These are phyloP conservation scores for Schrankia costaestrigalis DNA, from an alignment of 2,888 invertebrate genomes.

Conservation along the genomic window DNA sequence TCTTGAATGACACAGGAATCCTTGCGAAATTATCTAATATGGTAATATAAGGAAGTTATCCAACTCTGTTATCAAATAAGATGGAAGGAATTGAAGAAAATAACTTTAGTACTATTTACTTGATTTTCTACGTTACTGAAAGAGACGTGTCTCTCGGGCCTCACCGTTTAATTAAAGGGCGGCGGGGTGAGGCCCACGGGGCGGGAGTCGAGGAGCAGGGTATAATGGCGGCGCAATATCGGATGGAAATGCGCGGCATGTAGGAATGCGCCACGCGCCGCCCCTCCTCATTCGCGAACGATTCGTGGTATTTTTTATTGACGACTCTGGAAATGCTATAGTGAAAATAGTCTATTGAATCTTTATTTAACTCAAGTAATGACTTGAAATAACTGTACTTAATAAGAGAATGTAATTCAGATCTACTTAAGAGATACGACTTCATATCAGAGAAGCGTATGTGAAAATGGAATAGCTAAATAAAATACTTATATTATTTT, in stretches of 20 bases:
- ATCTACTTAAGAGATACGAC: constrained; percentile 16
- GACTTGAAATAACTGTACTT: constrained; percentile 19
- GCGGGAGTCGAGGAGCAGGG: constrained; percentile 63
- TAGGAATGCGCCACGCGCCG: constrained; percentile 78
- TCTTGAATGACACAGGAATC: constrained; percentile 3
- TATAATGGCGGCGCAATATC: constrained; percentile 81
- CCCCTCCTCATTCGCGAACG: constrained; percentile 74
- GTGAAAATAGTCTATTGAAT: constrained; percentile 50
- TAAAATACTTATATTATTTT: no score
- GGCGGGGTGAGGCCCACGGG: constrained; percentile 59
- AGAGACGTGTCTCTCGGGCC: constrained; percentile 76
- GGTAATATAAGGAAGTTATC: constrained; percentile 26
- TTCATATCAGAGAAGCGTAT: no score
- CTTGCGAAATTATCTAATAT: constrained; percentile 2
- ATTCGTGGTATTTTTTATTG: constrained; percentile 80
- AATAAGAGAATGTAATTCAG: no score
- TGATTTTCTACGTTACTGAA: constrained; percentile 74
- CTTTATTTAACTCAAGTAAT: constrained; percentile 40
- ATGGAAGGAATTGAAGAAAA: constrained; percentile 47
- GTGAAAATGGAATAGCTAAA: constrained; percentile 32
- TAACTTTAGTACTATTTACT: constrained; percentile 71
- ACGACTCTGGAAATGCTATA: constrained; percentile 72
- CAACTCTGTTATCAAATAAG: constrained; percentile 46
- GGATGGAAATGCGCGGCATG: constrained; percentile 81
- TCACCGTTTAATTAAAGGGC: constrained; percentile 81